Evolutionary conservation across 2,888 invertebrate genomes (phyloP), one percentile per base, ranked within the genome.

Genomic region (Scotopteryx bipunctaria): DNA sequence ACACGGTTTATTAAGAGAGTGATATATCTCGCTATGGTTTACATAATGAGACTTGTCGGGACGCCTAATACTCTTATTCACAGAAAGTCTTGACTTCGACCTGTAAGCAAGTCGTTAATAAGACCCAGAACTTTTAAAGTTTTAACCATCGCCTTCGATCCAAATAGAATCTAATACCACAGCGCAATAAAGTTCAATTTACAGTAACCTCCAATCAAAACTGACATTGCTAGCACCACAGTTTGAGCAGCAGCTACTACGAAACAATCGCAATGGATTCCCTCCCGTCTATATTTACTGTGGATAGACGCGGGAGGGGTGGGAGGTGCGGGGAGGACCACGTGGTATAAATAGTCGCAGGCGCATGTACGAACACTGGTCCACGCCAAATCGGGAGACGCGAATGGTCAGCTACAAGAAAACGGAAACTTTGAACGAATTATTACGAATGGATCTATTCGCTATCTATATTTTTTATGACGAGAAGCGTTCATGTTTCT

Each of bases 341-440:
- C 83, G 81, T 82, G 80, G 78, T 87, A 88, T 86, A 79, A 86
- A 88, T 88, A 88, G 86, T 73, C 75, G 79, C 81, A 68, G 62
- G 78, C 84, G 83, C 83, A 79, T 78, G 81, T 78, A 76, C 71
- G 78, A 75, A 72, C 71, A 72, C 72, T 67, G 79, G 75, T 69
- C 73, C 87, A 71, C 75, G 76, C 88, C 88, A 84, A 86, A 88
- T 88, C 64, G 83, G 88, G 88, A 83, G 75, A 79, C 80, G 83
- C 61, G 77, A 70, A 73, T 75, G 69, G 68, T 61, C 64, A 63
- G 63, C 51, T 62, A 66, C 67, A 64, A 45, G 66, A 56, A 54
- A 52, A 50, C 29, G 55, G 36, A 47, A 53, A 53, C 31, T 41
- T 45, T 35, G n/a, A n/a, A 42, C 31, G 41, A 49, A n/a, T n/a